Conservation (phyloP, 2,113 vertebrate species). For the Dipodomys spectabilis region DNA sequence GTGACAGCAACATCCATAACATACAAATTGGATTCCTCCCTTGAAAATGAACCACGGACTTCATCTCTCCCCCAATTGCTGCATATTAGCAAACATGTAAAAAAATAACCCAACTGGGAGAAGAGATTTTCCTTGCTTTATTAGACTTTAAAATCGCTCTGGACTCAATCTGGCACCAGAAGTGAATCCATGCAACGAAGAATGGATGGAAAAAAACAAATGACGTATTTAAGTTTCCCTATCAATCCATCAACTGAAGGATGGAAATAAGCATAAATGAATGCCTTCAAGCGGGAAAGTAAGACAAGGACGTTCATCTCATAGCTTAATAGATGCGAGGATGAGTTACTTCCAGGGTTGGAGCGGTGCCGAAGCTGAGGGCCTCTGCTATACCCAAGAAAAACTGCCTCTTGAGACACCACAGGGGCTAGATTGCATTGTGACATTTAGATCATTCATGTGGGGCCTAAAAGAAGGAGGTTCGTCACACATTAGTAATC, state of each 20-base stretch:
- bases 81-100: constrained; percentile 78
- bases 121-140: constrained; percentile 75
- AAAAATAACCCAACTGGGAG: constrained; percentile 47
- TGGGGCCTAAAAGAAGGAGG: background rate
- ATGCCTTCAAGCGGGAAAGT: constrained; percentile 77
- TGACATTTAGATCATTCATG: background rate
- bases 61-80: constrained; percentile 70
- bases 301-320: constrained; percentile 79
- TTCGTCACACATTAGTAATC: constrained; percentile 29
- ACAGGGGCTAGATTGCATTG: background rate
- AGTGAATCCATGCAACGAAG: constrained; percentile 68
- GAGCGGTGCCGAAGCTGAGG: constrained; percentile 68
- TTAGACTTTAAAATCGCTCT: constrained; percentile 61
- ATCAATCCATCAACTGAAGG: constrained; percentile 76
- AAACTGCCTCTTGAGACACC: background rate
- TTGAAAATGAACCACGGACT: constrained; percentile 75
- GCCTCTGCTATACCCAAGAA: constrained; percentile 63
- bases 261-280: constrained; percentile 82
- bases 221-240: constrained; percentile 66
- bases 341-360: constrained; percentile 58
- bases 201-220: constrained; percentile 68
- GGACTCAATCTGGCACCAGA: constrained; percentile 61
- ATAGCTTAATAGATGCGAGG: constrained; percentile 74
- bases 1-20: constrained; percentile 80
- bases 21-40: constrained; percentile 79